Conservation (phyloP, 1,140 invertebrate genomes). For the Archivesica marissinica region DNA sequence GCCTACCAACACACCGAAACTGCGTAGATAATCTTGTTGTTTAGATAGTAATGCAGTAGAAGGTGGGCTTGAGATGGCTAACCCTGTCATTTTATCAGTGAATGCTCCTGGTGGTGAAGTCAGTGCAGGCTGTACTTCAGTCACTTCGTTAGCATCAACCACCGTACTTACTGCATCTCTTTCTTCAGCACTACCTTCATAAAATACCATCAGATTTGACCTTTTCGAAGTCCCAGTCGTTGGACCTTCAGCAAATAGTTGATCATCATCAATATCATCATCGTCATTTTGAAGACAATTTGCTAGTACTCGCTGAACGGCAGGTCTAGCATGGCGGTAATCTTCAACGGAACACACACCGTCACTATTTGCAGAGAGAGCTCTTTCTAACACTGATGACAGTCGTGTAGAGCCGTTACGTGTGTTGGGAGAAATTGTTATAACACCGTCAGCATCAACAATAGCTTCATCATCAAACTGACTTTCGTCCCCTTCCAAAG, state of each 20-base stretch:
- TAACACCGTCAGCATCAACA: background rate
- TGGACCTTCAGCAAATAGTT: slow-evolving; percentile 58
- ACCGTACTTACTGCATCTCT: too few relatives aligned
- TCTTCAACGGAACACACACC: slow-evolving; percentile 62
- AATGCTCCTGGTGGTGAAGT: slow-evolving; percentile 2
- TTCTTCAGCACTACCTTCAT: slow-evolving; percentile 22
- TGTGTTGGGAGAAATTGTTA: slow-evolving; percentile 15
- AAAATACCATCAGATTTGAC: slow-evolving; percentile 47
- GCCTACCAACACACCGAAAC: slow-evolving; percentile 66
- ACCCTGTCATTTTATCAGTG: background rate
- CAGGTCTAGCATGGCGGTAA: slow-evolving; percentile 51
- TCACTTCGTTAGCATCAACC: background rate
- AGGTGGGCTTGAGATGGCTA: background rate
- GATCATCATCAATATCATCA: slow-evolving; percentile 60
- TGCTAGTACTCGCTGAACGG: slow-evolving; percentile 66
- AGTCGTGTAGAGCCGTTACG: slow-evolving; percentile 59
- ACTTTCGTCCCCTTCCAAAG: slow-evolving; percentile 4
- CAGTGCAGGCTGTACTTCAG: background rate
- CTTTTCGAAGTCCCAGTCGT: background rate
- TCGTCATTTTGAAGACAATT: slow-evolving; percentile 66
- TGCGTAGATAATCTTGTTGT: slow-evolving; percentile 66
- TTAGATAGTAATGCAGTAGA: slow-evolving; percentile 8
- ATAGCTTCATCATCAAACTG: slow-evolving; percentile 23
- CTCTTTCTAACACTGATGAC: slow-evolving; percentile 58
- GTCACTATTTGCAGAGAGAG: slow-evolving; percentile 66